Percentiles rank a stretch among this genome's conserved stretches.
phyloP scores from a whole-genome alignment of 2,888 invertebrate species.

The Pristionchus fissidentatus region DNA sequence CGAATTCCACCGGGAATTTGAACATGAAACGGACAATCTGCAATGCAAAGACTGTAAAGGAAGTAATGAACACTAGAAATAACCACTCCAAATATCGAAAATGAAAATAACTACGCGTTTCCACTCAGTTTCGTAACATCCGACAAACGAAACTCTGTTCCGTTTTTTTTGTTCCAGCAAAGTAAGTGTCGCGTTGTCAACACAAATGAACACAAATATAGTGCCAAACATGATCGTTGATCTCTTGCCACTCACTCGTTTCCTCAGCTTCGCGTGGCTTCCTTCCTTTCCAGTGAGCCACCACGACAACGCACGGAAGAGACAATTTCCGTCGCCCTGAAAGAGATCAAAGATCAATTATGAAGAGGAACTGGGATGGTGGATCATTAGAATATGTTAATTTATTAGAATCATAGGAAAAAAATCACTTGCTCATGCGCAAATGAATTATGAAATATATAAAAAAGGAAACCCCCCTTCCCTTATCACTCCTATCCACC shows the following conservation, averaged over 20 bases:
- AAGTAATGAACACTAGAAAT: not conserved
- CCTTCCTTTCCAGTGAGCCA: conserved; percentile 8
- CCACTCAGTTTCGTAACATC: too few species aligned
- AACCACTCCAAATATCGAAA: not conserved
- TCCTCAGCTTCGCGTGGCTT: not conserved
- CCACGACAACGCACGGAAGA: conserved; percentile 40
- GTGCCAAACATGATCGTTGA: too few species aligned
- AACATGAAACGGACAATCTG: conserved; percentile 31
- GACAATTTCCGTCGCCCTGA: conserved; percentile 45
- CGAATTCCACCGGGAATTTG: not conserved
- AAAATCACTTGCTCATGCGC: too few species aligned
- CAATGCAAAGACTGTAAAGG: not conserved
- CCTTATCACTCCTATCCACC: too few species aligned
- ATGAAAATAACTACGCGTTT: too few species aligned
- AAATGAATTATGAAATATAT: too few species aligned
- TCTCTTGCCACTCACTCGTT: not conserved
- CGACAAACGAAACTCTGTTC: too few species aligned
- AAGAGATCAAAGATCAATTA: too few species aligned
- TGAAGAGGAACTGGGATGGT: too few species aligned
- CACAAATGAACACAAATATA: not conserved
- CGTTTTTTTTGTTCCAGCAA: not conserved
- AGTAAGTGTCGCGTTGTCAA: not conserved
- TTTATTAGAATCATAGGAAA: too few species aligned
- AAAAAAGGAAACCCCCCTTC: too few species aligned
- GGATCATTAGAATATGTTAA: too few species aligned